These are phyloP conservation scores for Boleophthalmus pectinirostris DNA, from an alignment of 2,113 vertebrate species.

Conservation along the genomic window DNA sequence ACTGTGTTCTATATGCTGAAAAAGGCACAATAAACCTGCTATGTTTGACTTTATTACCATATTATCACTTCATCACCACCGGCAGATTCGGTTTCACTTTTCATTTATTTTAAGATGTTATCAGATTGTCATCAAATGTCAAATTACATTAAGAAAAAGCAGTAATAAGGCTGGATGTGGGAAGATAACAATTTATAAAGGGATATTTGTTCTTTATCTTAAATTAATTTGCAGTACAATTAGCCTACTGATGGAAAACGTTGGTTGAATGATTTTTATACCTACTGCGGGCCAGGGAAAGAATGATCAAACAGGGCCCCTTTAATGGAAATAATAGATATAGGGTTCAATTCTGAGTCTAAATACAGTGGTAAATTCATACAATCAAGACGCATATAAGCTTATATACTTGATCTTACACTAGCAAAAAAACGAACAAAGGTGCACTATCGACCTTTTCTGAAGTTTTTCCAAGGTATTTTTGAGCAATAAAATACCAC, in stretches of 20 bases:
- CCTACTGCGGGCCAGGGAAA: background rate
- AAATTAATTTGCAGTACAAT: slow-evolving; percentile 3
- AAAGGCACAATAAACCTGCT: slow-evolving; percentile 4
- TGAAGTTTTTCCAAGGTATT: too few relatives aligned
- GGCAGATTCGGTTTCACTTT: slow-evolving; percentile 6
- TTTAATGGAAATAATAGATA: too few relatives aligned
- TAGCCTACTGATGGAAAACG: background rate
- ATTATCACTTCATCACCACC: slow-evolving; percentile 13
- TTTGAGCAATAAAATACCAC: too few relatives aligned
- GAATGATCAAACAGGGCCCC: too few relatives aligned
- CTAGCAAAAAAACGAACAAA: too few relatives aligned
- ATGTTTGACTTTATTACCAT: slow-evolving; percentile 18
- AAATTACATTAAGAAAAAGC: background rate
- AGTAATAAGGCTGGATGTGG: background rate
- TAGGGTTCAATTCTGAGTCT: too few relatives aligned
- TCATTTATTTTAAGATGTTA: slow-evolving; percentile 8
- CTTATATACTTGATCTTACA: too few relatives aligned
- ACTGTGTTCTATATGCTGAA: slow-evolving; percentile 22
- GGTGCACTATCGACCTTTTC: too few relatives aligned
- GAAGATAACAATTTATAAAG: background rate
- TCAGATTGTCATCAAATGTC: slow-evolving; percentile 23
- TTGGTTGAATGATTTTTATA: background rate
- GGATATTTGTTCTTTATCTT: background rate
- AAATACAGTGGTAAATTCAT: too few relatives aligned
- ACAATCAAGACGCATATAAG: too few relatives aligned